Evolutionary conservation across 2,888 invertebrate species (phyloP).

Genomic region (Nineta flava): DNA sequence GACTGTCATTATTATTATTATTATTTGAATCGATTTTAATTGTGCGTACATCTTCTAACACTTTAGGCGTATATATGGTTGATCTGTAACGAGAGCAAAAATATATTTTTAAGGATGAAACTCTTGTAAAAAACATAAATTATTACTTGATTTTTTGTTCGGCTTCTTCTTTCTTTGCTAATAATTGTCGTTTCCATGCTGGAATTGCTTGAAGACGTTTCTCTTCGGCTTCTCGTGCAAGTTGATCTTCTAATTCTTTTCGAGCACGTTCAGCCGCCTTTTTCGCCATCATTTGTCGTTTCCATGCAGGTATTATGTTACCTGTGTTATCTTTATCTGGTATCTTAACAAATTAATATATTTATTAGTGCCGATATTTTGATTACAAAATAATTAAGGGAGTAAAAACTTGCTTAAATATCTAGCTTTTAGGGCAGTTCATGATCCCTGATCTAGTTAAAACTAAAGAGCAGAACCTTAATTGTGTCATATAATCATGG

Average conservation of each 20-base stretch:
- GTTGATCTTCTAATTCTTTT: conserved; percentile 75
- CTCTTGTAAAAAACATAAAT: neutral
- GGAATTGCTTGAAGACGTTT: conserved; percentile 76
- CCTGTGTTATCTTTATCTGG: conserved; percentile 81
- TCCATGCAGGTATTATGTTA: conserved; percentile 85
- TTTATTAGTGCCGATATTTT: no score
- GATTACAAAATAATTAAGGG: neutral
- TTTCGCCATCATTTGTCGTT: conserved; percentile 86
- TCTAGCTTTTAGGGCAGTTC: neutral
- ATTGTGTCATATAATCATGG: no score
- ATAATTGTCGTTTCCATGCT: conserved; percentile 82
- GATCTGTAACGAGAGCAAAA: conserved; percentile 29
- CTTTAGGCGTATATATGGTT: conserved; percentile 54
- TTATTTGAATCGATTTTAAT: conserved; percentile 24
- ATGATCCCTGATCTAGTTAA: no score
- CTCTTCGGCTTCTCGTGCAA: conserved; percentile 70
- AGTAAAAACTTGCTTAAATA: no score
- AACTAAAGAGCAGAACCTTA: no score
- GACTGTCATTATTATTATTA: conserved; percentile 25
- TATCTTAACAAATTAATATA: conserved; percentile 40
- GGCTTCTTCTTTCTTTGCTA: conserved; percentile 65
- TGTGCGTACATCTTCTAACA: conserved; percentile 40
- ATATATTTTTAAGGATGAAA: neutral
- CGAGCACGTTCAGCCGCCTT: conserved; percentile 87
- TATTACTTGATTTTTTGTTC: conserved; percentile 60